Evolutionary conservation across 1,140 invertebrate genomes (phyloP), one percentile per base, ranked within the genome.

Genomic region (Drosophila persimilis): DNA sequence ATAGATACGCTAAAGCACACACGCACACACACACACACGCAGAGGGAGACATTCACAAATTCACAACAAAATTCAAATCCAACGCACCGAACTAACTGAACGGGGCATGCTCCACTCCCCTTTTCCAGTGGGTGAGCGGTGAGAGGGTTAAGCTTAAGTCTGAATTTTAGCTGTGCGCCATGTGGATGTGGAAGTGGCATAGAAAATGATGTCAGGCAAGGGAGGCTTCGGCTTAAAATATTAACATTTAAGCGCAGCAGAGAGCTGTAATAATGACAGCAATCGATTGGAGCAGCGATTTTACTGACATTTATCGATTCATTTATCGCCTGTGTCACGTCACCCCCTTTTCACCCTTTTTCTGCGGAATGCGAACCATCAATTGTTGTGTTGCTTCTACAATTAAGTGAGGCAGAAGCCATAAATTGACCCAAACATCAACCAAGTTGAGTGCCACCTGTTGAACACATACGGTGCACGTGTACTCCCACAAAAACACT

Each of bases 1-100:
- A 79, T 44, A 78, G 56, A 83, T 52, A 55, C 24, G 35, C 69
- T 63, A 47, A 29, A 50, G 44, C 35, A 66, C 47, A 53, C 17
- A 6, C 9, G 15, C 66, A 45, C 31, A 11, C 41, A 48, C 48
- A 54, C 47, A 59, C 24, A 15, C 24, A 53, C 48, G 53, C 47
- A 59, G 0, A 50, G 47, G 48, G 57, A 65, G 43, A 52, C 47
- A 73, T 67, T 76, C 76, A 73, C 72, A 84, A 73, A 77, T 84
- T 84, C 79, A 84, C 51, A 83, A 74, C 75, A 57, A 84, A 75
- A 72, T 79, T 83, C 80, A 66, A 83, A 85, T 80, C 65, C 72
- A 80, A 80, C 57, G 50, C 69, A 29, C 45, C 43, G 8, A 26
- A 51, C 29, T 29, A 9, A 6, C 8, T 41, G 51, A 11, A 39